Conservation (phyloP, 2,888 invertebrate species). For the Spilarctia lutea region DNA sequence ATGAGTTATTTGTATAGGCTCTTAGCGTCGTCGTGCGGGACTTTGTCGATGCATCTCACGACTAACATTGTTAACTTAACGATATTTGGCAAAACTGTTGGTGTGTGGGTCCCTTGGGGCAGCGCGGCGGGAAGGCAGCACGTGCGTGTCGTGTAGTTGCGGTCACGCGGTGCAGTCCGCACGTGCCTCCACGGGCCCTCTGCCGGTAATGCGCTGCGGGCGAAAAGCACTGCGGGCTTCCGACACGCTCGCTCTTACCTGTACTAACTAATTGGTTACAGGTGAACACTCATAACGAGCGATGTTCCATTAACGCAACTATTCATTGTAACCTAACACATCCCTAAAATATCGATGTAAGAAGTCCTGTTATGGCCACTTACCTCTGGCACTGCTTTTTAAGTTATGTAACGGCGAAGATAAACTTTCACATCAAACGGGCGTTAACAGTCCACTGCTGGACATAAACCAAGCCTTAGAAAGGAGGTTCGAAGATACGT, state of each 20-base stretch:
- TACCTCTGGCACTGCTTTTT: neutral
- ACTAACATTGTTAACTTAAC: neutral
- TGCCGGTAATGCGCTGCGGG: conserved; percentile 21
- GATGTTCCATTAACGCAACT: neutral
- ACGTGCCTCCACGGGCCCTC: conserved; percentile 11
- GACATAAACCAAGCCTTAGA: too few relatives aligned
- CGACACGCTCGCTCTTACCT: neutral
- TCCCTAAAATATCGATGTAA: neutral
- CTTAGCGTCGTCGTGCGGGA: conserved; percentile 60
- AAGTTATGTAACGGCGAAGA: too few relatives aligned
- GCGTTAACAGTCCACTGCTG: too few relatives aligned
- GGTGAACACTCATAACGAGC: neutral
- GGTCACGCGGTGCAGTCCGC: conserved; percentile 12
- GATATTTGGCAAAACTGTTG: neutral
- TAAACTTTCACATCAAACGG: too few relatives aligned
- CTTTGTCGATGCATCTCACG: conserved; percentile 41
- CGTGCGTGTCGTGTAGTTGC: conserved; percentile 9
- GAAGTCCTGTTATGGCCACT: neutral
- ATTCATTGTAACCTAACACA: neutral
- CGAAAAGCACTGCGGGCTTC: conserved; percentile 2
- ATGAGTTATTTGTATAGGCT: conserved; percentile 81
- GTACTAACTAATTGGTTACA: neutral
- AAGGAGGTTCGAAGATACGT: too few relatives aligned
- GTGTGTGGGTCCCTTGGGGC: conserved; percentile 1
- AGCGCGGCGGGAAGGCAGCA: neutral